Conservation (phyloP, 2,888 invertebrate species). For the Brachypterus glaber region DNA sequence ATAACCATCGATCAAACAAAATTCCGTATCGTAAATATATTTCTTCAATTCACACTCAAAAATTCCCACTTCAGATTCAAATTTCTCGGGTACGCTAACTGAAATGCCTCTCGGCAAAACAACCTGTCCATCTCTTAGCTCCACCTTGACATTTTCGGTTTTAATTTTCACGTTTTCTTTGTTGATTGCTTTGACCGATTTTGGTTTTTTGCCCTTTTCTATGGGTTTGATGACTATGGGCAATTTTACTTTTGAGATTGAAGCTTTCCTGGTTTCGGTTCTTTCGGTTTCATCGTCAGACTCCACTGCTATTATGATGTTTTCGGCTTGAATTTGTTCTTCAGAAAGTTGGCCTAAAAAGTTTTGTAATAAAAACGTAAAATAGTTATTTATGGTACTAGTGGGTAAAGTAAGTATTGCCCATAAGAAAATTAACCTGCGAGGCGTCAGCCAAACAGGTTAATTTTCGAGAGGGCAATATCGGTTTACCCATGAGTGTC, state of each 20-base stretch:
- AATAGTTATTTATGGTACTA: no score
- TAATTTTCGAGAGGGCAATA: no score
- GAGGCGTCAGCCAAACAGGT: no score
- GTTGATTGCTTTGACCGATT: conserved; percentile 5
- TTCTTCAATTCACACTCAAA: conserved; percentile 21
- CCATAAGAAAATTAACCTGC: no score
- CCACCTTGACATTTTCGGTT: background rate
- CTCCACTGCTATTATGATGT: conserved; percentile 26
- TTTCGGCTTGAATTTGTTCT: conserved; percentile 24
- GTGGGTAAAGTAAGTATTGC: no score
- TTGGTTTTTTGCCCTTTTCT: conserved; percentile 2
- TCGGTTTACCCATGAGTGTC: no score
- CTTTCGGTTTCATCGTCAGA: conserved; percentile 22
- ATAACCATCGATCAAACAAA: conserved; percentile 30
- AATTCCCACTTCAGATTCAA: conserved; percentile 23
- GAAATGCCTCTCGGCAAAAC: conserved; percentile 18
- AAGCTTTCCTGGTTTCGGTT: background rate
- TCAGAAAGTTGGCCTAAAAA: conserved; percentile 19
- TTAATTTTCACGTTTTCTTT: background rate
- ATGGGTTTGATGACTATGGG: conserved; percentile 16
- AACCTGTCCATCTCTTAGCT: conserved; percentile 6
- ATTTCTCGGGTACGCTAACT: conserved; percentile 20
- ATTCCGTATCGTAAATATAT: conserved; percentile 27
- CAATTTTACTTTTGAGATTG: conserved; percentile 11
- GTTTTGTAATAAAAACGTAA: no score